Conservation (phyloP, 2,113 vertebrate species). For the Pygathrix nemaeus region DNA sequence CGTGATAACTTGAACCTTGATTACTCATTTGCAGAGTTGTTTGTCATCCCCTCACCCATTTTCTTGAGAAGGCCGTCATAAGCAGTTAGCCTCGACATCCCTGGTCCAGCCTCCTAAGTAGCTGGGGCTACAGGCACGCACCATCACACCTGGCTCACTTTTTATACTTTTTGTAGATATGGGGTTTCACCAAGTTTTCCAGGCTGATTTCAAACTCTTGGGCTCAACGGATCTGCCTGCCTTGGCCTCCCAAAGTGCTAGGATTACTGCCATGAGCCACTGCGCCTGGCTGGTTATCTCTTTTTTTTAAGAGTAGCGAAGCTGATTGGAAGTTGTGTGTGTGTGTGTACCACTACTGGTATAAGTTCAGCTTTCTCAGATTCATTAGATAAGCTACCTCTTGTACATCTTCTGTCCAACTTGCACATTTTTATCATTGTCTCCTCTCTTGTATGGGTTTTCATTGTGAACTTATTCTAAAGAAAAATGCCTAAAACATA, state of each 20-base stretch:
- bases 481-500: background rate
- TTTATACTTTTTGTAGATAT: too few species aligned
- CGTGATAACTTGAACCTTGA: background rate
- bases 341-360: background rate
- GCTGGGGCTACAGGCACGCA: too few species aligned
- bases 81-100: background rate
- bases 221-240: too few species aligned
- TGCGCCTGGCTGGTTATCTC: background rate
- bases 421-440: background rate
- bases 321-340: background rate
- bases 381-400: background rate
- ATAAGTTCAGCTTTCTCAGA: background rate
- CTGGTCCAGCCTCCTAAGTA: too few species aligned
- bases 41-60: background rate
- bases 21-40: background rate
- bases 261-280: too few species aligned
- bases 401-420: background rate
- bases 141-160: too few species aligned
- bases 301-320: background rate
- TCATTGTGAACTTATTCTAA: background rate
- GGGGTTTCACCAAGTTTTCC: too few species aligned
- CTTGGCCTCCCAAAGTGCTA: too few species aligned
- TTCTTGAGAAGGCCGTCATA: slow-evolving; percentile 1
- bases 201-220: too few species aligned
- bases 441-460: background rate